A percentile compares a stretch with the other conserved stretches of the same genome.
These are phyloP conservation scores for Andricus curvator DNA, from an alignment of 2,888 invertebrate genomes.

Conservation along the genomic window DNA sequence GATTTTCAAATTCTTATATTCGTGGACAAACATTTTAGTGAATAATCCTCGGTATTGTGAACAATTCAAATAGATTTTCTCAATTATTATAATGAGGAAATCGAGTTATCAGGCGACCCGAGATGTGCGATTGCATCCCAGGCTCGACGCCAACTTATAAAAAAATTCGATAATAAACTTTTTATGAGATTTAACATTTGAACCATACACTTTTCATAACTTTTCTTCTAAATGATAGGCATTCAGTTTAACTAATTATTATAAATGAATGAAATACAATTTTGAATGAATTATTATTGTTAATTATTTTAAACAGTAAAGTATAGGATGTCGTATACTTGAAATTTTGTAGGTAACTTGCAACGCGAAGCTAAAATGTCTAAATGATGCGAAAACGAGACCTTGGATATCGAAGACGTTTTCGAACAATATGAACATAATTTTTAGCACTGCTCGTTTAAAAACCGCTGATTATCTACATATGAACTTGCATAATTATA, in stretches of 20 bases:
- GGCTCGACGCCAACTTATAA: not conserved
- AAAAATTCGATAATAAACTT: not conserved
- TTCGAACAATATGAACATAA: not conserved
- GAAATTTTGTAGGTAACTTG: no score
- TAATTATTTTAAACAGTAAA: not conserved
- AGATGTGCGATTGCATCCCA: slow-evolving; percentile 55
- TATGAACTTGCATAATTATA: slow-evolving; percentile 9
- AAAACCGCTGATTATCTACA: not conserved
- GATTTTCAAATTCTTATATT: no score
- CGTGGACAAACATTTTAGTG: not conserved
- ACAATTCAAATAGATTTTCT: not conserved
- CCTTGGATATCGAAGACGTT: not conserved
- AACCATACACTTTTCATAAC: not conserved
- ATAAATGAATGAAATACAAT: not conserved
- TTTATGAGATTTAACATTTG: not conserved
- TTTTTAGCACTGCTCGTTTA: slow-evolving; percentile 3
- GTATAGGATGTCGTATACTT: no score
- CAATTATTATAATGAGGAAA: slow-evolving; percentile 59
- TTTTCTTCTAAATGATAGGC: not conserved
- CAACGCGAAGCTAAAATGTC: no score
- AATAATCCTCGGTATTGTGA: not conserved
- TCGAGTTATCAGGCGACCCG: slow-evolving; percentile 68
- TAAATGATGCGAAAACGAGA: not conserved
- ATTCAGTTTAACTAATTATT: not conserved
- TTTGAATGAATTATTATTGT: not conserved